Conservation (phyloP, 2,113 vertebrate species). For the Saccopteryx leptura region DNA sequence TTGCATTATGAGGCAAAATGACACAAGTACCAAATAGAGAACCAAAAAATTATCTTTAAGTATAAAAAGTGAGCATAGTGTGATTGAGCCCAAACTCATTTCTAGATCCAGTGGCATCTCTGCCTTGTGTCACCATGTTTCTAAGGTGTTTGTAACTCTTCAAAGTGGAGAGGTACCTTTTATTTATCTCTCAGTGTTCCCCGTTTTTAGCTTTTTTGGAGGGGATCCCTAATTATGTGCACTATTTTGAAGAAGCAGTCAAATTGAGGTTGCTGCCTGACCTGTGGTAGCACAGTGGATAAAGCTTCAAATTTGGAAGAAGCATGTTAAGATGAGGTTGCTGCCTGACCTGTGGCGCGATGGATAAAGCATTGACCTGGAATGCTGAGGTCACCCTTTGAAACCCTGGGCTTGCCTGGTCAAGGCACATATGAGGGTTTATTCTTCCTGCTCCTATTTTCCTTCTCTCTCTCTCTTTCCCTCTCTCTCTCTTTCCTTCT, state of each 20-base stretch:
- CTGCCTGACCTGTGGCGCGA: too few species aligned
- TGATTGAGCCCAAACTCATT: constrained; percentile 7
- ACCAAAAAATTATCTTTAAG: constrained; percentile 34
- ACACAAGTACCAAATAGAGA: neutral
- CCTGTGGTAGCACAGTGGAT: too few species aligned
- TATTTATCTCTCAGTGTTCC: neutral
- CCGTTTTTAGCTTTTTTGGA: constrained; percentile 48
- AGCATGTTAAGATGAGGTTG: too few species aligned
- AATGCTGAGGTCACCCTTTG: too few species aligned
- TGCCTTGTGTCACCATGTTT: neutral
- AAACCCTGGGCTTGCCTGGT: too few species aligned
- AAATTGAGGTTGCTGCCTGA: constrained; percentile 4
- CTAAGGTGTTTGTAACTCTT: constrained; percentile 23
- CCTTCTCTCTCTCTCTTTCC: too few species aligned
- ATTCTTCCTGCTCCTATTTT: too few species aligned
- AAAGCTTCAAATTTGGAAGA: too few species aligned
- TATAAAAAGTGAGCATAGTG: neutral
- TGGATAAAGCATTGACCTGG: too few species aligned
- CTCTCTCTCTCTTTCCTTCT: too few species aligned
- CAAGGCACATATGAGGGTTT: too few species aligned
- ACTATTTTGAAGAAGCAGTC: constrained; percentile 37
- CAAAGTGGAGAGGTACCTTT: neutral
- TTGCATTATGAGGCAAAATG: constrained; percentile 8
- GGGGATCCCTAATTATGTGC: neutral
- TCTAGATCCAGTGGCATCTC: neutral